Percentiles rank a stretch among this genome's conserved stretches.
Evolutionary conservation across 2,113 vertebrate species (phyloP).

Genomic region (Recurvirostra avosetta): DNA sequence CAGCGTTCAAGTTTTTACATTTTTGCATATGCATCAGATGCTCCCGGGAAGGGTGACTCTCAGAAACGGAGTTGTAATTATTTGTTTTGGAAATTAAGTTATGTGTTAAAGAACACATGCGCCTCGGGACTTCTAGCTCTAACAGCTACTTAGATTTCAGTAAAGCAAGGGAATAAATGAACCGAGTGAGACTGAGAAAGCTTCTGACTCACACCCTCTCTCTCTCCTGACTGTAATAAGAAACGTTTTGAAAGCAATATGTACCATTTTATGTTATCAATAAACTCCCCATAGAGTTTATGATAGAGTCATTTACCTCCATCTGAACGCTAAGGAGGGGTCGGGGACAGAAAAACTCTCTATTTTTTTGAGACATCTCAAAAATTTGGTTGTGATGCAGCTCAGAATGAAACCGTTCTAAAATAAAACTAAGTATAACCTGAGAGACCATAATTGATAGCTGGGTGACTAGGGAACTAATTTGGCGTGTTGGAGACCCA

Average conservation of each 20-base stretch:
- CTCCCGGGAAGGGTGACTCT: constrained; percentile 31
- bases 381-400: background rate
- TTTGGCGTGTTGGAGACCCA: background rate
- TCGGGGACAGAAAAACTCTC: background rate
- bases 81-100: constrained; percentile 68
- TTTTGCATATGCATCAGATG: constrained; percentile 24
- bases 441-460: background rate
- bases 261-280: background rate
- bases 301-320: background rate
- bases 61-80: constrained; percentile 6
- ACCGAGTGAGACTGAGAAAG: background rate
- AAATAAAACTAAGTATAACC: background rate
- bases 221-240: constrained; percentile 4
- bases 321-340: background rate
- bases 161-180: constrained; percentile 41
- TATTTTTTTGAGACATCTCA: background rate
- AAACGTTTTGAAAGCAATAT: constrained; percentile 32
- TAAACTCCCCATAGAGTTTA: background rate
- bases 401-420: background rate
- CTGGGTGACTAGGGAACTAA: background rate
- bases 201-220: constrained; percentile 44
- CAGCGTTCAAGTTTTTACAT: background rate
- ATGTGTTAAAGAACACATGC: background rate
- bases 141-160: constrained; percentile 63
- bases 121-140: constrained; percentile 27